Conservation (phyloP, 2,888 invertebrate species). For the Plagodis dolabraria region DNA sequence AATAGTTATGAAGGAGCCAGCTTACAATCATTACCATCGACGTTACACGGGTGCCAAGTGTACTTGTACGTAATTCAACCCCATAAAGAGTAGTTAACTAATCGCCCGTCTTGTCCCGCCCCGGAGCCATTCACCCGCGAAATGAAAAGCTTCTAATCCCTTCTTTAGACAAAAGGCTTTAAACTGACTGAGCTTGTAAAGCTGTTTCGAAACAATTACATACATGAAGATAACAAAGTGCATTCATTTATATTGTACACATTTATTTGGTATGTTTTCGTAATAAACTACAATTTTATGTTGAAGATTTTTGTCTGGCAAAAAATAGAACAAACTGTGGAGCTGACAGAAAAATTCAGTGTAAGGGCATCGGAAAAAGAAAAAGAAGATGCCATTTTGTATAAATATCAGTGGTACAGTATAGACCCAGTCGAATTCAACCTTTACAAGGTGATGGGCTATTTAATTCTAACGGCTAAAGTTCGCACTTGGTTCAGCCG, state of each 20-base stretch:
- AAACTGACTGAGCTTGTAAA: conserved; percentile 17
- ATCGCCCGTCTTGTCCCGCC: conserved; percentile 42
- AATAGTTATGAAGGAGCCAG: background rate
- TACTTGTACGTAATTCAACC: conserved; percentile 36
- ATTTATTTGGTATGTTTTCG: no score
- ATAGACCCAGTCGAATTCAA: conserved; percentile 9
- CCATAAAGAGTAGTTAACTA: conserved; percentile 38
- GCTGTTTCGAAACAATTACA: background rate
- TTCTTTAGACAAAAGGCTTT: conserved; percentile 33
- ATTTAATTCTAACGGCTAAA: conserved; percentile 58
- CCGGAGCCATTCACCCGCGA: conserved; percentile 56
- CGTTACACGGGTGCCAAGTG: conserved; percentile 8
- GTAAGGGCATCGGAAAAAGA: background rate
- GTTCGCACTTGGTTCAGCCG: conserved; percentile 40
- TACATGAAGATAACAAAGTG: no score
- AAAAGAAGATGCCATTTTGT: background rate
- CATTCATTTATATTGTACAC: no score
- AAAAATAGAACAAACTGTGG: no score
- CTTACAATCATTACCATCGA: conserved; percentile 6
- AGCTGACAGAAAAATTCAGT: background rate
- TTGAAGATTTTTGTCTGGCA: no score
- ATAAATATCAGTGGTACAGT: background rate
- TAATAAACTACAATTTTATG: no score
- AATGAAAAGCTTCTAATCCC: conserved; percentile 69
- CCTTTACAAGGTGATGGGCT: conserved; percentile 60